A percentile compares a stretch with the other conserved stretches of the same genome.
These are phyloP conservation scores for Colaptes auratus DNA, from an alignment of 2,113 vertebrate genomes.

Conservation along the genomic window DNA sequence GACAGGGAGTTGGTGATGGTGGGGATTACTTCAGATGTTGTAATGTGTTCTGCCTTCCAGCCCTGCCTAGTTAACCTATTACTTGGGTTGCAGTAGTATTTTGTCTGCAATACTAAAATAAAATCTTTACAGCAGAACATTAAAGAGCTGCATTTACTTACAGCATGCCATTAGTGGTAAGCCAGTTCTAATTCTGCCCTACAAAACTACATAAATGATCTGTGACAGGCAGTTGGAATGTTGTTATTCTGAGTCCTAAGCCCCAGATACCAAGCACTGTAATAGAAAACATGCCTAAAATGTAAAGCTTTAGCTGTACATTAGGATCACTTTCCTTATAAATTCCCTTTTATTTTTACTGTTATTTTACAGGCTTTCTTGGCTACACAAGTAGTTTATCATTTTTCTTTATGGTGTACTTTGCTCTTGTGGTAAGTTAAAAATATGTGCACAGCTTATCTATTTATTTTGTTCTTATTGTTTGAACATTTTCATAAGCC, in stretches of 20 bases:
- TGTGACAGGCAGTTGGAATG: slow-evolving; percentile 84
- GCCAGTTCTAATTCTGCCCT: slow-evolving; percentile 80
- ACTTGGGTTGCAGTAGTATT: slow-evolving; percentile 80
- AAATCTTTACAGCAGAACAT: slow-evolving; percentile 84
- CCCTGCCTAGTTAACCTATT: slow-evolving; percentile 80
- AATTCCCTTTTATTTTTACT: slow-evolving; percentile 82
- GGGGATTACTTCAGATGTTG: slow-evolving; percentile 63
- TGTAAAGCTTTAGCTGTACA: slow-evolving; percentile 76
- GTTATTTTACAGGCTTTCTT: slow-evolving; percentile 91
- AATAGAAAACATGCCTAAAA: slow-evolving; percentile 81
- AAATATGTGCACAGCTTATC: slow-evolving; percentile 65
- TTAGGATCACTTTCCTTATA: slow-evolving; percentile 82
- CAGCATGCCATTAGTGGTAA: slow-evolving; percentile 81
- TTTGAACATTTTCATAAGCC: slow-evolving; percentile 63
- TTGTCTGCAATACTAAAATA: slow-evolving; percentile 83
- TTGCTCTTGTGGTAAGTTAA: slow-evolving; percentile 92
- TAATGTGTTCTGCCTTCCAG: slow-evolving; percentile 70
- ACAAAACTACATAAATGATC: slow-evolving; percentile 82
- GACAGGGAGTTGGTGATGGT: slow-evolving; percentile 45
- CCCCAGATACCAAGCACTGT: slow-evolving; percentile 78
- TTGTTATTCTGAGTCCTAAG: slow-evolving; percentile 80
- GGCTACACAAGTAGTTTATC: slow-evolving; percentile 95
- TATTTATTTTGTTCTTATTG: slow-evolving; percentile 53
- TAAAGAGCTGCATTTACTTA: slow-evolving; percentile 82
- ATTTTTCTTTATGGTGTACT: slow-evolving; percentile 94